These are phyloP conservation scores for Catostylus mosaicus DNA, from an alignment of 30 jellyfish, hydroid and myxozoan genomes.

Conservation along the genomic window DNA sequence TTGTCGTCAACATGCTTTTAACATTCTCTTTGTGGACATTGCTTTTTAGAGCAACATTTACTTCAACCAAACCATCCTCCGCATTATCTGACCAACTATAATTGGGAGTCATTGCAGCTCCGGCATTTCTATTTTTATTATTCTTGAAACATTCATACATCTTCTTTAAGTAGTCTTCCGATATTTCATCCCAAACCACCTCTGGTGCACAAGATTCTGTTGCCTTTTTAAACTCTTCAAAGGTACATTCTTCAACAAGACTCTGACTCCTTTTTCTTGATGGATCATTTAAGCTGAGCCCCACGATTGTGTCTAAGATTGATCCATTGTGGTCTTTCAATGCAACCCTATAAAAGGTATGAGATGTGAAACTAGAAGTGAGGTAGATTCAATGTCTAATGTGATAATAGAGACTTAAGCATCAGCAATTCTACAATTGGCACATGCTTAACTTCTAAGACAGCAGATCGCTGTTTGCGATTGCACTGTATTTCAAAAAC, in stretches of 20 bases:
- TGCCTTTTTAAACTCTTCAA: conserved; percentile 88
- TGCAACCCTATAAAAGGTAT: neutral
- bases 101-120: conserved; percentile 69
- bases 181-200: conserved; percentile 20
- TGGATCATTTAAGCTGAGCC: neutral
- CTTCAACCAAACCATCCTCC: conserved; percentile 78
- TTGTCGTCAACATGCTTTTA: conserved; percentile 58
- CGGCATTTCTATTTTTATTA: conserved; percentile 54
- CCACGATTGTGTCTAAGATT: neutral
- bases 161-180: conserved; percentile 61
- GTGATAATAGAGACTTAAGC: too few species aligned
- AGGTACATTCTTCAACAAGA: conserved; percentile 37
- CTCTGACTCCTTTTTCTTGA: neutral
- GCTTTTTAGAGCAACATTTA: conserved; percentile 73
- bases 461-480: too few species aligned
- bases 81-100: conserved; percentile 83
- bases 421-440: too few species aligned
- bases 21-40: conserved; percentile 44
- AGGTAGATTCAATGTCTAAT: too few species aligned
- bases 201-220: conserved; percentile 57
- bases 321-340: neutral
- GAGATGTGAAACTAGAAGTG: too few species aligned
- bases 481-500: too few species aligned
- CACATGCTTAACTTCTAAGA: too few species aligned
- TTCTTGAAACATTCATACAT: conserved; percentile 68